Conservation (phyloP, 1,140 invertebrate genomes). For the Drosophila pruinosa region DNA sequence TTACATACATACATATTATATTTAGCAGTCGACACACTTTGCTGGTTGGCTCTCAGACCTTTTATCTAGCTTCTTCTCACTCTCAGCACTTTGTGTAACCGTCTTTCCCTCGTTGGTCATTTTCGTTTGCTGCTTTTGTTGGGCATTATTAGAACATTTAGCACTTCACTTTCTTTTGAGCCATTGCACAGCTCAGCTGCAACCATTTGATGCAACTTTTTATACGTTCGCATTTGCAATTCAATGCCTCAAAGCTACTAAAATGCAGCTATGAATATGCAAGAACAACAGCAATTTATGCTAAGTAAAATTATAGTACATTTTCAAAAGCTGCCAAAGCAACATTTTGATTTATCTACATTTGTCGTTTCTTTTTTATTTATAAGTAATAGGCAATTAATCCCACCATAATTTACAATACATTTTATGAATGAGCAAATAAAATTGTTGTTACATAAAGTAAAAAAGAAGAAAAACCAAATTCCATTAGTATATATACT, state of each 20-base stretch:
- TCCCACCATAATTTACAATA: slow-evolving; percentile 82
- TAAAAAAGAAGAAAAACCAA: slow-evolving; percentile 1
- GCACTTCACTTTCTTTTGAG: slow-evolving; percentile 24
- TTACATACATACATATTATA: slow-evolving; percentile 15
- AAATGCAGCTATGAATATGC: slow-evolving; percentile 49
- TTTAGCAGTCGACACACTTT: slow-evolving; percentile 45
- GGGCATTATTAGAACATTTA: slow-evolving; percentile 58
- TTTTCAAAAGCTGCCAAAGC: slow-evolving; percentile 32
- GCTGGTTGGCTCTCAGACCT: not conserved
- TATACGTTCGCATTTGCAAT: slow-evolving; percentile 49
- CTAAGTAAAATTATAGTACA: slow-evolving; percentile 5
- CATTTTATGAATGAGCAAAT: slow-evolving; percentile 62
- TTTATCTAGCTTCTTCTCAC: slow-evolving; percentile 1
- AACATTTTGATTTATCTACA: slow-evolving; percentile 24
- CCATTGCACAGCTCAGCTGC: slow-evolving; percentile 17
- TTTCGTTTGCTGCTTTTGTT: slow-evolving; percentile 34
- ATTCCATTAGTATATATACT: slow-evolving; percentile 39
- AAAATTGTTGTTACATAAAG: slow-evolving; percentile 47
- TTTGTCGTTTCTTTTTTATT: slow-evolving; percentile 19
- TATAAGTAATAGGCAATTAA: slow-evolving; percentile 80
- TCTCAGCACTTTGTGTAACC: not conserved
- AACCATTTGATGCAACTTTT: slow-evolving; percentile 42
- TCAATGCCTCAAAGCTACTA: slow-evolving; percentile 30
- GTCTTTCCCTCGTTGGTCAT: slow-evolving; percentile 20
- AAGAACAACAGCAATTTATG: slow-evolving; percentile 5